Evolutionary conservation across 2,797 vertebrate species (phyloP).

Genomic region (Gadopsis marmoratus): DNA sequence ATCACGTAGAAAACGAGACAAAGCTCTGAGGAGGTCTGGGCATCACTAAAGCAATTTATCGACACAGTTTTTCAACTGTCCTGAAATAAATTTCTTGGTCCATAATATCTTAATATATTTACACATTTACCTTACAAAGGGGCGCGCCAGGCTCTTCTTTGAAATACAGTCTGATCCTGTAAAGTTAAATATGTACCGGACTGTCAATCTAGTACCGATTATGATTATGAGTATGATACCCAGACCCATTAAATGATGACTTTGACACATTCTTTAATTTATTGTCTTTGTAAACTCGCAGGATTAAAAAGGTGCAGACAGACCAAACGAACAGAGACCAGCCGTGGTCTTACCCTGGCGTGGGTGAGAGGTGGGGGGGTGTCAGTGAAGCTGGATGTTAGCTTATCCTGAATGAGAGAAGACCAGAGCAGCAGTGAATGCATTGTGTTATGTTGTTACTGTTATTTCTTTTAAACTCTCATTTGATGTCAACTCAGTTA

Average conservation of each 20-base stretch:
- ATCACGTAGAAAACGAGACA: background rate
- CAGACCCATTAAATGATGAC: background rate
- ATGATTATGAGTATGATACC: background rate
- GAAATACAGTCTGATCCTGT: background rate
- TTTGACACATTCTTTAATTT: background rate
- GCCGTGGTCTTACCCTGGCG: constrained; percentile 81
- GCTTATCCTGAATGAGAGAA: constrained; percentile 82
- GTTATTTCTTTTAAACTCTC: constrained; percentile 4
- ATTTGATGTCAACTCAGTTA: constrained; percentile 55
- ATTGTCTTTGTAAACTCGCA: background rate
- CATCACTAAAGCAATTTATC: background rate
- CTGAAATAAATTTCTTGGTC: background rate
- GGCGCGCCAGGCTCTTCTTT: background rate
- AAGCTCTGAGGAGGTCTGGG: background rate
- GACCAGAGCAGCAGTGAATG: constrained; percentile 81
- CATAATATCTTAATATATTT: background rate
- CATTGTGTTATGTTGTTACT: constrained; percentile 44
- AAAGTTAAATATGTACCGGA: background rate
- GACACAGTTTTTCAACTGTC: background rate
- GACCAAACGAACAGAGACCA: constrained; percentile 60
- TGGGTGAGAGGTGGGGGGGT: constrained; percentile 72
- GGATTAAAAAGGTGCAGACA: constrained; percentile 25
- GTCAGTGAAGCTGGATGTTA: constrained; percentile 81
- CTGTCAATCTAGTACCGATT: background rate
- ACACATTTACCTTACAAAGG: background rate